Base-by-base conservation (phyloP, 2,113 vertebrate species). In the Sinocyclocheilus maitianheensis region DNA sequence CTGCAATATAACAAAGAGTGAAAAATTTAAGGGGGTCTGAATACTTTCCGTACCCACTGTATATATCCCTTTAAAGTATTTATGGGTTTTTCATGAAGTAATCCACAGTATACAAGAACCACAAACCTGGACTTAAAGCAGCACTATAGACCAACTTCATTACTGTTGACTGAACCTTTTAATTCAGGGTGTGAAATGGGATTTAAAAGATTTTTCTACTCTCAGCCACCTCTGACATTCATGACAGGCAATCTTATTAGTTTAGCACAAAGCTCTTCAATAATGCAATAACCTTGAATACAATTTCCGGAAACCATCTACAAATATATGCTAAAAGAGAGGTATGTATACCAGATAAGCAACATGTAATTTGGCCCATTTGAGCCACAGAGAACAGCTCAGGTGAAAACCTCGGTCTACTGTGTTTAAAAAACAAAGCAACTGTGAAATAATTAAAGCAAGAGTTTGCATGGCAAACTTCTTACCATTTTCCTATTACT, bases 151-250 rank as follows among this genome's bases (percentile, higher is more conserved):
- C 12, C 60, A 81, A 20, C 40, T 18, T 4, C 24, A 11, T 24
- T 48, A 26, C 13, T 20, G 37, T 46, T 81, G 37, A 65, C 13
- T 5, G 22, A 24, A 43, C 78, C 58, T 65, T 90, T 88, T 91
- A 85, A 93, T 91, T 90, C 89, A 89, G 88, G 91, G 89, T 93
- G 92, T 94, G 91, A 94, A 94, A 94, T 94, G 89, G 88, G 93
- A 90, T 91, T 93, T 92, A 93, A 93, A 91, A 91, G 85, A 91
- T 89, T 93, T 91, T 87, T 83, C 89, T 89, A 12, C 60, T 48
- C 3, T 65, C 78, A 65, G n/a, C 40, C 78, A 65, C 37, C 58
- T 46, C 60, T 46, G 40, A 65, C 60, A 65, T 81, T 81, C 40
- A 89, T 93, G 84, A 91, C 90, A 91, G 80, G 84, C 48, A 71